Percentiles rank a stretch among this genome's conserved stretches.
phyloP scores from a whole-genome alignment of 2,797 vertebrate species.

The Liparis tanakae region DNA sequence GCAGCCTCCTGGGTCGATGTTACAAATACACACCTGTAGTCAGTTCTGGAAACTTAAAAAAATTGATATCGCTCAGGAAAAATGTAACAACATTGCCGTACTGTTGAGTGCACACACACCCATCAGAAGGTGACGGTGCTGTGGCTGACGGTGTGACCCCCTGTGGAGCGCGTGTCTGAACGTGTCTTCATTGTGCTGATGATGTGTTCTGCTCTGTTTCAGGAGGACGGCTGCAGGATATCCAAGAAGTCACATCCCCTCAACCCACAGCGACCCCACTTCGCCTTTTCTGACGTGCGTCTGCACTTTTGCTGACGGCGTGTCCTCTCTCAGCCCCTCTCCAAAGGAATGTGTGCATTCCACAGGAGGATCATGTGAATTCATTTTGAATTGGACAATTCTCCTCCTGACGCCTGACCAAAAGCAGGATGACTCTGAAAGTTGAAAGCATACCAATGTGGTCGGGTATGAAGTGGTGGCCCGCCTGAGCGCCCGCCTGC shows the following conservation, averaged over 20 bases:
- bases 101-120: background rate
- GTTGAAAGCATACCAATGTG: conserved; percentile 41
- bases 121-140: background rate
- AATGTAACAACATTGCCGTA: background rate
- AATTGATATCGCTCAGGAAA: background rate
- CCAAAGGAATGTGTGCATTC: conserved; percentile 20
- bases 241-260: conserved; percentile 48
- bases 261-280: conserved; percentile 47
- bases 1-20: too few relatives aligned
- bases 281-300: conserved; percentile 13
- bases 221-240: conserved; percentile 70
- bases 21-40: background rate
- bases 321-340: conserved; percentile 13
- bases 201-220: conserved; percentile 55
- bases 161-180: background rate
- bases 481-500: conserved; percentile 39
- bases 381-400: conserved; percentile 7
- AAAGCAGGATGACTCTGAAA: conserved; percentile 28
- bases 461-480: conserved; percentile 31
- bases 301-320: conserved; percentile 16
- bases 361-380: conserved; percentile 26
- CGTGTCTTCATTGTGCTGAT: conserved; percentile 15
- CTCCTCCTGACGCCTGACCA: conserved; percentile 16
- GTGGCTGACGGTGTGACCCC: background rate
- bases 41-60: background rate